Evolutionary conservation across 2,113 vertebrate genomes (phyloP).

Genomic region (Chroicocephalus ridibundus): DNA sequence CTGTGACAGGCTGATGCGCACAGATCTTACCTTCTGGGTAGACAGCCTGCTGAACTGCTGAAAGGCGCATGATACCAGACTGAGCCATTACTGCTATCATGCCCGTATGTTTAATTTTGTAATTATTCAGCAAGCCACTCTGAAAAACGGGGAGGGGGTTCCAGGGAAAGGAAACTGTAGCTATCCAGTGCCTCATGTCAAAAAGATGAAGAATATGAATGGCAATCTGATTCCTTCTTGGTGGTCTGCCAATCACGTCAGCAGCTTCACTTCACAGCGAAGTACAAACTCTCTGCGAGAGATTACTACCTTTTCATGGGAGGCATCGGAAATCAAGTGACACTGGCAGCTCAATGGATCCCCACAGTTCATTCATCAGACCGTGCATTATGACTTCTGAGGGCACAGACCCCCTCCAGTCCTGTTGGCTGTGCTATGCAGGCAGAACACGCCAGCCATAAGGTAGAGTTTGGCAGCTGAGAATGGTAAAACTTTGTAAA

Average conservation of each 20-base stretch:
- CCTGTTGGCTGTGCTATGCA: neutral
- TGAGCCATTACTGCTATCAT: neutral
- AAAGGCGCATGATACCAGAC: neutral
- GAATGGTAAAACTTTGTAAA: neutral
- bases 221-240: neutral
- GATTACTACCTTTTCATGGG: neutral
- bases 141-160: neutral
- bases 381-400: neutral
- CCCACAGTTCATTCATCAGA: neutral
- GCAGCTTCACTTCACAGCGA: neutral
- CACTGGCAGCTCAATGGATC: neutral
- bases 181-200: neutral
- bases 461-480: neutral
- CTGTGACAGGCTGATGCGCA: neutral
- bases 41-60: neutral
- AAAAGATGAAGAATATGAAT: neutral
- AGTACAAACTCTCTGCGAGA: neutral
- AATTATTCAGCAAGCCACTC: neutral
- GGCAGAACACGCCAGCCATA: neutral
- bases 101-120: neutral
- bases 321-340: neutral
- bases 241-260: neutral
- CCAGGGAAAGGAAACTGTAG: neutral
- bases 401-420: neutral
- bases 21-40: neutral